These are phyloP conservation scores for Cheirogaleus medius DNA, from an alignment of 2,113 vertebrate genomes.

Conservation along the genomic window DNA sequence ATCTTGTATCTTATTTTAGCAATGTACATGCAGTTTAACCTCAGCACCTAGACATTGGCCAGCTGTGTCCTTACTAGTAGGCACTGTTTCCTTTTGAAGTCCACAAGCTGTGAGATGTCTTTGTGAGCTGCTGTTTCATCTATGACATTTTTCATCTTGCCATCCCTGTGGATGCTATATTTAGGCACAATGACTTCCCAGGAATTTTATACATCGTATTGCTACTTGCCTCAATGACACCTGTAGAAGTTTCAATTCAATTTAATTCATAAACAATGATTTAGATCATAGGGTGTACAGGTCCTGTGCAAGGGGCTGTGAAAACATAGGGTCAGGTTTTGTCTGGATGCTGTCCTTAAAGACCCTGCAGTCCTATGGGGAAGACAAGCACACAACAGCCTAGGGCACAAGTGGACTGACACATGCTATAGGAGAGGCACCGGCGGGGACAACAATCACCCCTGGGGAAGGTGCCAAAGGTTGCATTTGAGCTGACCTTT, in stretches of 20 bases:
- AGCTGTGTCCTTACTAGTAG: neutral
- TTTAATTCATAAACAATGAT: neutral
- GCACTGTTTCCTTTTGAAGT: neutral
- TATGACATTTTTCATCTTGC: neutral
- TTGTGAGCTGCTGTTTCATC: neutral
- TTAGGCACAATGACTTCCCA: neutral
- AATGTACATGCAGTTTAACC: neutral
- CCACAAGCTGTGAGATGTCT: neutral
- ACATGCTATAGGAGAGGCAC: neutral
- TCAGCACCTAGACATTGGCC: neutral
- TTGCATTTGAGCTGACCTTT: neutral
- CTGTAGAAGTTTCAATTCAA: neutral
- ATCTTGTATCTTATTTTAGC: neutral
- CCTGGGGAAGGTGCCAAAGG: neutral
- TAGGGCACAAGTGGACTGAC: neutral
- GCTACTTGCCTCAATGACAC: neutral
- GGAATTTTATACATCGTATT: neutral
- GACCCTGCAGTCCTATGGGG: neutral
- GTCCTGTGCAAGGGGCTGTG: neutral
- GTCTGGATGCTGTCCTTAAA: neutral
- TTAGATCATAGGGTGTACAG: neutral
- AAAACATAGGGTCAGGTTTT: neutral
- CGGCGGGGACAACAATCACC: rapidly evolving
- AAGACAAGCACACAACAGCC: neutral
- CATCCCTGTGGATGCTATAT: neutral